A percentile compares a stretch with the other conserved stretches of the same genome.
phyloP scores from a whole-genome alignment of 2,797 vertebrate genomes.

The Rhinogobio ventralis region DNA sequence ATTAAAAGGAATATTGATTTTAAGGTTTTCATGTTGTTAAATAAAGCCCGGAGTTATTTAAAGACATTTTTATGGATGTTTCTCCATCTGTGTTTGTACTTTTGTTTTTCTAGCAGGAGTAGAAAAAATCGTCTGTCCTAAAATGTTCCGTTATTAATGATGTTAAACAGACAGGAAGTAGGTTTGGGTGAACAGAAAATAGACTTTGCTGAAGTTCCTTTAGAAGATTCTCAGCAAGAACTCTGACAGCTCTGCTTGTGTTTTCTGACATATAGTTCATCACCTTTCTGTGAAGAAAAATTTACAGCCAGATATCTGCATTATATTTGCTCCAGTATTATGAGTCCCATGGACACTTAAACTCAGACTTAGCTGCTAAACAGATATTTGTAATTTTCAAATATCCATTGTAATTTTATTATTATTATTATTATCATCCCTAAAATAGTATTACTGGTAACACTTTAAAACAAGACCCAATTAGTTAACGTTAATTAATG shows the following conservation, averaged over 20 bases:
- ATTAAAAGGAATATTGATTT: conserved; percentile 3
- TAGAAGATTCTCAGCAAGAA: conserved; percentile 31
- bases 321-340: not conserved
- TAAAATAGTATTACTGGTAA: not conserved
- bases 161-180: conserved; percentile 41
- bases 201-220: conserved; percentile 41
- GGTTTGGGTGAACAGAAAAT: conserved; percentile 49
- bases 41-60: conserved; percentile 22
- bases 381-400: not conserved
- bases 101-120: conserved; percentile 26
- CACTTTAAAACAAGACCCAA: too few species aligned
- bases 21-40: not conserved
- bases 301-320: not conserved
- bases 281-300: conserved; percentile 1
- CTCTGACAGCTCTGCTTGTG: conserved; percentile 37
- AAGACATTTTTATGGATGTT: conserved; percentile 37
- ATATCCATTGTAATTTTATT: too few species aligned
- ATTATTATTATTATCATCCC: not conserved
- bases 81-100: conserved; percentile 30
- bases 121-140: conserved; percentile 25
- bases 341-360: not conserved
- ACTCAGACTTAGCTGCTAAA: not conserved
- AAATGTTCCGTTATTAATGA: conserved; percentile 29
- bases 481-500: too few species aligned
- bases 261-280: conserved; percentile 1